Evolutionary conservation across 1,140 invertebrate species (phyloP).

Genomic region (Microplitis mediator): DNA sequence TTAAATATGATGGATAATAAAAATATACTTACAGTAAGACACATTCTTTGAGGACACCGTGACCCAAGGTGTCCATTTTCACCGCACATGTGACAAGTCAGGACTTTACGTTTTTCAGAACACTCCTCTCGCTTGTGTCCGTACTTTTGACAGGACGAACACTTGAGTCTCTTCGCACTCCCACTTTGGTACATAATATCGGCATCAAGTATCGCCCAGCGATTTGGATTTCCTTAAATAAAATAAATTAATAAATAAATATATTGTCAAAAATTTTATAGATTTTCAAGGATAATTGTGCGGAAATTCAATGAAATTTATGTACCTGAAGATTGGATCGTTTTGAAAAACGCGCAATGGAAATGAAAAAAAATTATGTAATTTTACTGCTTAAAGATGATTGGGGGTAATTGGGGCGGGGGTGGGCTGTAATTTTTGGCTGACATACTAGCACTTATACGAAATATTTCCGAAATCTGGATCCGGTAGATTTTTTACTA

Average conservation of each 20-base stretch:
- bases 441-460: too few relatives aligned
- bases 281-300: background rate
- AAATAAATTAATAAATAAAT: constrained; percentile 22
- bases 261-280: background rate
- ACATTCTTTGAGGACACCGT: constrained; percentile 69
- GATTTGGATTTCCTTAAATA: constrained; percentile 55
- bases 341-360: too few relatives aligned
- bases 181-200: constrained; percentile 41
- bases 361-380: too few relatives aligned
- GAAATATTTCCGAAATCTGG: too few relatives aligned
- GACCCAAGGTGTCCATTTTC: constrained; percentile 66
- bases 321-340: too few relatives aligned
- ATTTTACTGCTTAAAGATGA: too few relatives aligned
- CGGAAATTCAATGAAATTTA: too few relatives aligned
- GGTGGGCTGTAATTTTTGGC: too few relatives aligned
- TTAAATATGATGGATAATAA: background rate
- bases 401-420: too few relatives aligned
- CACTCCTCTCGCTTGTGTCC: constrained; percentile 62
- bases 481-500: too few relatives aligned
- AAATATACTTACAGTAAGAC: constrained; percentile 66
- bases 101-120: constrained; percentile 48
- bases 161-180: constrained; percentile 55
- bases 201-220: constrained; percentile 57
- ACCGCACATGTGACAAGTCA: constrained; percentile 70
- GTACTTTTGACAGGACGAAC: constrained; percentile 64